Conservation (phyloP, 2,113 vertebrate genomes). For the Isichthys henryi region DNA sequence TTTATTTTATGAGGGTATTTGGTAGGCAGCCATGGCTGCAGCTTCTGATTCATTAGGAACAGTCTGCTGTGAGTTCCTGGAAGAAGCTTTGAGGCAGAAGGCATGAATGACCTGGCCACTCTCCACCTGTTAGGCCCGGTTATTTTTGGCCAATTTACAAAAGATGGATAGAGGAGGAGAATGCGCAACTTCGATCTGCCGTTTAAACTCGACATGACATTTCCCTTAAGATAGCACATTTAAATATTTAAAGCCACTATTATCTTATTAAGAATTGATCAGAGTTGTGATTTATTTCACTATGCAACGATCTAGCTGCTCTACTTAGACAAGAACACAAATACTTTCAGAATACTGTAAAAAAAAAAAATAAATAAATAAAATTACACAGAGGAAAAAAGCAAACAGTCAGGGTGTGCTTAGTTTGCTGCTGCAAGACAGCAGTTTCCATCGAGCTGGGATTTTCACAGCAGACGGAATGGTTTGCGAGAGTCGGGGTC, state of each 20-base stretch:
- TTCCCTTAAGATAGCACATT: constrained; percentile 54
- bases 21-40: constrained; percentile 37
- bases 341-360: constrained; percentile 36
- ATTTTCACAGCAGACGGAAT: background rate
- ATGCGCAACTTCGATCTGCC: background rate
- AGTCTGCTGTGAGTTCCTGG: constrained; percentile 7
- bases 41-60: constrained; percentile 24
- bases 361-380: constrained; percentile 37
- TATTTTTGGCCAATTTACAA: constrained; percentile 38
- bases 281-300: constrained; percentile 40
- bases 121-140: constrained; percentile 52
- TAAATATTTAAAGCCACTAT: constrained; percentile 48
- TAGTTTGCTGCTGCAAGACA: background rate
- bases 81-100: constrained; percentile 17
- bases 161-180: constrained; percentile 17
- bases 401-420: background rate
- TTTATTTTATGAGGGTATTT: constrained; percentile 54
- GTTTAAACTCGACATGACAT: constrained; percentile 53
- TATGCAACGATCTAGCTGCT: constrained; percentile 41
- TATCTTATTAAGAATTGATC: constrained; percentile 58
- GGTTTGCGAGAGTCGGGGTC: background rate
- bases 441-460: background rate
- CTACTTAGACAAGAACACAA: constrained; percentile 39
- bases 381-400: constrained; percentile 26
- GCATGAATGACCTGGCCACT: constrained; percentile 45